Conservation (phyloP, 2,113 vertebrate genomes). For the Perca flavescens region DNA sequence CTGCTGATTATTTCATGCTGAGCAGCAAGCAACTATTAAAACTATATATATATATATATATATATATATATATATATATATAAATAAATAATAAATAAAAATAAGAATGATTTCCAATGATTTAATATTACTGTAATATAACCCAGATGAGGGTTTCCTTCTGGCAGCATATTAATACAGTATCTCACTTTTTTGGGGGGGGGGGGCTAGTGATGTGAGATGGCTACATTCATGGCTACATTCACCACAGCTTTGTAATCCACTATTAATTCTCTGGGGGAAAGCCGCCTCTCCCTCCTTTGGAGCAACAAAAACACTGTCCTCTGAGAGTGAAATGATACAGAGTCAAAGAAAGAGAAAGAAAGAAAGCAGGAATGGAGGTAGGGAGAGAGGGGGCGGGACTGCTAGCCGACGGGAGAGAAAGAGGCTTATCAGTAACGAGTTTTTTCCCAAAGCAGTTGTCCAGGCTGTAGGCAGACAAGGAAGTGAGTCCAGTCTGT, state of each 20-base stretch:
- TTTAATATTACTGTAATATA: constrained; percentile 7
- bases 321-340: constrained; percentile 65
- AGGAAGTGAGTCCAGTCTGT: constrained; percentile 47
- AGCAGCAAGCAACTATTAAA: constrained; percentile 9
- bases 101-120: constrained; percentile 2
- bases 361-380: constrained; percentile 34
- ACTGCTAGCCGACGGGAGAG: constrained; percentile 48
- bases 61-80: constrained; percentile 13
- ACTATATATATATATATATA: constrained; percentile 23
- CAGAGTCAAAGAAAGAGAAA: constrained; percentile 59
- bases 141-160: no score
- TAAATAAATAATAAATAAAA: neutral
- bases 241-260: constrained; percentile 75
- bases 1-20: constrained; percentile 62
- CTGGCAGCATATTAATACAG: no score
- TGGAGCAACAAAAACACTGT: constrained; percentile 57
- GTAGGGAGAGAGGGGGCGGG: constrained; percentile 54
- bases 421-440: constrained; percentile 80
- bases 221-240: constrained; percentile 63
- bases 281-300: neutral
- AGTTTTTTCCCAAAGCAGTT: constrained; percentile 41
- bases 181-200: neutral
- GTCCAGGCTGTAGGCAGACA: constrained; percentile 42
- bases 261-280: constrained; percentile 61
- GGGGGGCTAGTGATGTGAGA: constrained; percentile 38